Evolutionary conservation across 2,888 invertebrate genomes (phyloP).

Genomic region (Auanema freiburgensis): DNA sequence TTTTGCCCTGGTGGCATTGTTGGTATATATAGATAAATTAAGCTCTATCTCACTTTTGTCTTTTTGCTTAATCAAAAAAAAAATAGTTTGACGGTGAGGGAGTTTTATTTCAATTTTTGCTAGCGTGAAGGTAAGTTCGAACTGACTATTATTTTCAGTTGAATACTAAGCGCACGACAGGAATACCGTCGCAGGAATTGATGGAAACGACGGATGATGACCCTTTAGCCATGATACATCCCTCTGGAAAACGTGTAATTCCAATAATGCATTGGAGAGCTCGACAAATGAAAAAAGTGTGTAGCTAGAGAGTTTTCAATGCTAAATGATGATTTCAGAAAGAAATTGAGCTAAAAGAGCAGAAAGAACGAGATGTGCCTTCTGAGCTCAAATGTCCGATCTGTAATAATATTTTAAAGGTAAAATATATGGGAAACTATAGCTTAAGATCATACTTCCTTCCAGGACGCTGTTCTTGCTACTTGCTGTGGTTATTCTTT

Average conservation of each 20-base stretch:
- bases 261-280: conserved; percentile 74
- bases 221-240: conserved; percentile 67
- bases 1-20: neutral
- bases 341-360: conserved; percentile 8
- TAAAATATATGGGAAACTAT: conserved; percentile 6
- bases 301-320: neutral
- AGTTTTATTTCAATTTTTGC: conserved; percentile 6
- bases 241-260: conserved; percentile 67
- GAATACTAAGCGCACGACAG: conserved; percentile 76
- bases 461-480: conserved; percentile 94
- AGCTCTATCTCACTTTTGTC: too few relatives aligned
- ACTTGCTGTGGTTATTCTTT: conserved; percentile 97
- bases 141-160: conserved; percentile 48
- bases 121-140: conserved; percentile 7
- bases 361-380: conserved; percentile 73
- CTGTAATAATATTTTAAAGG: conserved; percentile 77
- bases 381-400: conserved; percentile 88
- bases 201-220: conserved; percentile 64
- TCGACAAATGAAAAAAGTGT: conserved; percentile 71
- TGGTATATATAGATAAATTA: conserved; percentile 1
- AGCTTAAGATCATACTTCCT: too few relatives aligned
- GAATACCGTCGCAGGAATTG: conserved; percentile 78
- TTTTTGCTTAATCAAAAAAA: too few relatives aligned
- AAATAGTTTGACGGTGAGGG: conserved; percentile 1
- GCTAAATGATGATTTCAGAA: neutral